phyloP scores from a whole-genome alignment of 2,888 invertebrate genomes.

The Agrenia bidenticulata region DNA sequence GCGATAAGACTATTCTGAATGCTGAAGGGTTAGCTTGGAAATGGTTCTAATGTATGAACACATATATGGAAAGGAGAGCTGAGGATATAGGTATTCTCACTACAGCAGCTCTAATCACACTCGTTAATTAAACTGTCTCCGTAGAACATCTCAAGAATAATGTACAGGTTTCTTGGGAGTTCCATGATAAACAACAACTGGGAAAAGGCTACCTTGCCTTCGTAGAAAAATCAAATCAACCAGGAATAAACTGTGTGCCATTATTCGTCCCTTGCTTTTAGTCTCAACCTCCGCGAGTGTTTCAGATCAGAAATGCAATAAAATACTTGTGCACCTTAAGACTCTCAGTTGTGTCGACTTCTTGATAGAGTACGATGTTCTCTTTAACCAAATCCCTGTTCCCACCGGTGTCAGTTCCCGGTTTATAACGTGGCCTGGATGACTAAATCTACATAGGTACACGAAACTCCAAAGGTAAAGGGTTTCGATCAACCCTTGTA shows the following conservation, averaged over 20 bases:
- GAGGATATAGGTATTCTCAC: slow-evolving; percentile 37
- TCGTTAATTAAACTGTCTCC: slow-evolving; percentile 54
- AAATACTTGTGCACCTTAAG: slow-evolving; percentile 15
- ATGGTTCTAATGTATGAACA: no score
- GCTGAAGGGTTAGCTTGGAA: no score
- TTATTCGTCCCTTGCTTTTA: slow-evolving; percentile 13
- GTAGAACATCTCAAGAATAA: slow-evolving; percentile 53
- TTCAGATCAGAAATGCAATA: slow-evolving; percentile 19
- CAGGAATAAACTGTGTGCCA: slow-evolving; percentile 32
- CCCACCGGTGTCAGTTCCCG: slow-evolving; percentile 9
- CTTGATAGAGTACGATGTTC: slow-evolving; percentile 16
- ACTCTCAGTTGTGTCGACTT: slow-evolving; percentile 14
- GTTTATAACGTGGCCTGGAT: slow-evolving; percentile 6
- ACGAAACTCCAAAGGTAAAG: no score
- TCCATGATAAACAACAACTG: slow-evolving; percentile 53
- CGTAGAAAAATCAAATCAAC: slow-evolving; percentile 42
- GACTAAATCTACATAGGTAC: no score
- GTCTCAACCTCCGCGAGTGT: neutral
- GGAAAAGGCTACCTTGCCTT: slow-evolving; percentile 43
- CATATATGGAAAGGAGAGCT: no score
- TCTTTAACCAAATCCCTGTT: slow-evolving; percentile 13
- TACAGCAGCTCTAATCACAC: slow-evolving; percentile 53
- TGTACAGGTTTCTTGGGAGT: slow-evolving; percentile 53
- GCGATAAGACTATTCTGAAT: no score
- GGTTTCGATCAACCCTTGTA: no score